Base-by-base conservation (phyloP, 2,888 invertebrate genomes). In the Sesia bembeciformis region DNA sequence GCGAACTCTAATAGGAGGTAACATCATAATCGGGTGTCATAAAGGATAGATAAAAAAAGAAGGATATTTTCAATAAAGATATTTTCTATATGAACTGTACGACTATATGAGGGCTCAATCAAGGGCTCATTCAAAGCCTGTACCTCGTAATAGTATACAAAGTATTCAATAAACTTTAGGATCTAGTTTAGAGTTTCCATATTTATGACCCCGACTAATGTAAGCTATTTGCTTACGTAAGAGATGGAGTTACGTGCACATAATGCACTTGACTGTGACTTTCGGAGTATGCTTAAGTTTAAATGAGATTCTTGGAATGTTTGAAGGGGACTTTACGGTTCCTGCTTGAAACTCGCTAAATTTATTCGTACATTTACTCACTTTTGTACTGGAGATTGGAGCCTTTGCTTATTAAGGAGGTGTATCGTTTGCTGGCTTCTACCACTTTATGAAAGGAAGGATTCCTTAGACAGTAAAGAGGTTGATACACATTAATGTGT, bases 301-400 rank as follows among this genome's bases (percentile, higher is more conserved):
- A 79, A 78, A 79, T 76, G 74, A 78, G 78, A 78, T 78, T 76
- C 76, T 71, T 73, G 65, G 68, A 72, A 78, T 76, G 76, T 76
- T 76, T 75, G 73, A 73, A 68, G 69, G 67, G 70, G 73, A 73
- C 70, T 75, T 74, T 72, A 56, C 57, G 62, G 63, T 65, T 69
- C 8, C 4, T 50, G 39, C 50, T 50, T 50, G 8, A 39, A 39
- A 4, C 39, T 50, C 39, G 46, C n/a, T 46, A 8, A 46, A 46
- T 46, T 46, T 46, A 46, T 46, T 46, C 7, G 8, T 46, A 8
- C 8, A 23, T 23, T 23, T 23, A 23, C 23, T 23, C 2, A 23
- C 2, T 23, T 23, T 23, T 23, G 23, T 23, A 23, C 23, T 23
- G 23, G 23, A 23, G 23, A 23, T 23, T 23, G 23, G 23, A 23